Evolutionary conservation across 2,888 invertebrate species (phyloP).

Genomic region (Brenthis hecate): DNA sequence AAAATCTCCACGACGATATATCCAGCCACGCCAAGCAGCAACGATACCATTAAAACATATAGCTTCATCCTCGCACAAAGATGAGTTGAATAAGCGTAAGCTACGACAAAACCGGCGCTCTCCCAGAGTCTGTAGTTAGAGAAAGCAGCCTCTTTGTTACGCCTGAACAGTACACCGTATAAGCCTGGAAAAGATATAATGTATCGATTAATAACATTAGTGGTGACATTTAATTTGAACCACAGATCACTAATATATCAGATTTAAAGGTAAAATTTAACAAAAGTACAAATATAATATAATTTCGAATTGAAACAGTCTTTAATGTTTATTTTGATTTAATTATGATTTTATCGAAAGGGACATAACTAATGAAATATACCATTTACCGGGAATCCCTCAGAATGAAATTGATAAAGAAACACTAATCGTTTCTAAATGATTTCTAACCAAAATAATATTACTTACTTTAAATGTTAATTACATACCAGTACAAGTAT

Average conservation of each 20-base stretch:
- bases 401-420: too few relatives aligned
- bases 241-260: too few relatives aligned
- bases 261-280: too few relatives aligned
- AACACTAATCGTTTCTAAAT: too few relatives aligned
- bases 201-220: not conserved
- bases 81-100: constrained; percentile 94
- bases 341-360: too few relatives aligned
- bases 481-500: too few relatives aligned
- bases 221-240: too few relatives aligned
- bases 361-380: too few relatives aligned
- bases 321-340: too few relatives aligned
- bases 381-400: too few relatives aligned
- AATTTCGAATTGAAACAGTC: too few relatives aligned
- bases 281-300: too few relatives aligned
- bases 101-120: constrained; percentile 93
- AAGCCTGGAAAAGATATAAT: constrained; percentile 80
- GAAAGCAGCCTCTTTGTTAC: constrained; percentile 95
- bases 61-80: constrained; percentile 93
- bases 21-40: constrained; percentile 88
- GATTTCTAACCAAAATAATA: not conserved
- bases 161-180: constrained; percentile 92
- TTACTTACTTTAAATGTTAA: not conserved
- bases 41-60: constrained; percentile 90
- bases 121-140: constrained; percentile 96
- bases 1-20: constrained; percentile 91